Evolutionary conservation across 1,140 invertebrate genomes (phyloP).

Genomic region (Gryon sp.): DNA sequence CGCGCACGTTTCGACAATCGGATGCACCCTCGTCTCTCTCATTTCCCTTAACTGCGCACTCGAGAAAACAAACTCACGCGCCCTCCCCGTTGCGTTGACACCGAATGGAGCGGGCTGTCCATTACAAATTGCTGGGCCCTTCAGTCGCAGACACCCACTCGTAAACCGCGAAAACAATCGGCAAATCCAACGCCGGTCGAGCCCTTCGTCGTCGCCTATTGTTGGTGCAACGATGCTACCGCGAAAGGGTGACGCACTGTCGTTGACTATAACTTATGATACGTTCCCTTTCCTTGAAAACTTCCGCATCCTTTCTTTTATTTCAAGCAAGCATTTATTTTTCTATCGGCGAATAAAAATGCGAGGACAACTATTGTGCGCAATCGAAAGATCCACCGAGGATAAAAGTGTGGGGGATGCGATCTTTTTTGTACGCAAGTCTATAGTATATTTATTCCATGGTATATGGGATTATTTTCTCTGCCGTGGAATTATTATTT

Average conservation of each 20-base stretch:
- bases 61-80: conserved; percentile 54
- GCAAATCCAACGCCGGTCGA: conserved; percentile 49
- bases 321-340: conserved; percentile 30
- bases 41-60: conserved; percentile 29
- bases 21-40: conserved; percentile 37
- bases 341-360: conserved; percentile 26
- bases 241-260: conserved; percentile 52
- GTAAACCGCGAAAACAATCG: conserved; percentile 71
- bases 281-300: conserved; percentile 54
- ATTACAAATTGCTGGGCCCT: conserved; percentile 68
- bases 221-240: conserved; percentile 38
- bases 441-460: too few species aligned
- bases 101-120: conserved; percentile 44
- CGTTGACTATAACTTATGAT: conserved; percentile 64
- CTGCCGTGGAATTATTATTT: too few species aligned
- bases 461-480: too few species aligned
- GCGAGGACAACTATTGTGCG: conserved; percentile 24
- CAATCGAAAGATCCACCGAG: too few species aligned
- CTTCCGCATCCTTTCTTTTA: conserved; percentile 34
- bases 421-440: too few species aligned
- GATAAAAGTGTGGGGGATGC: too few species aligned
- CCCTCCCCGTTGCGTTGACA: too few species aligned
- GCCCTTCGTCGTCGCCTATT: conserved; percentile 47
- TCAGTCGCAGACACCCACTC: conserved; percentile 71
- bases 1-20: conserved; percentile 50